A percentile compares a stretch with the other conserved stretches of the same genome.
phyloP scores from a whole-genome alignment of 2,888 invertebrate genomes.

The Orchesellides sinensis region DNA sequence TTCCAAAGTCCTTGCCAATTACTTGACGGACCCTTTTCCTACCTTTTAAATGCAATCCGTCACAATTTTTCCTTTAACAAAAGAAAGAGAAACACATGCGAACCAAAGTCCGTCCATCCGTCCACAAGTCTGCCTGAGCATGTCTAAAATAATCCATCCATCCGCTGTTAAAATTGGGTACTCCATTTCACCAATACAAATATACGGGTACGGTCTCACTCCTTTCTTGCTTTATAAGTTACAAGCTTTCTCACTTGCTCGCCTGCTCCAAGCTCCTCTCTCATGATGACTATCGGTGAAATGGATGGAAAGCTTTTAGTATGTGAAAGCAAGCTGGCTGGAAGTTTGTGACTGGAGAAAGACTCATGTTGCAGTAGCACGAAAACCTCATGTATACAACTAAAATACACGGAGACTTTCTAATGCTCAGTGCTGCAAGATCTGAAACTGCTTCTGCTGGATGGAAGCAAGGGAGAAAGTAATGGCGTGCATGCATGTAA shows the following conservation, averaged over 20 bases:
- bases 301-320: conserved; percentile 63
- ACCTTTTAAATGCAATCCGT: conserved; percentile 54
- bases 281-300: conserved; percentile 60
- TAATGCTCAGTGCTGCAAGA: conserved; percentile 43
- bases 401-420: conserved; percentile 42
- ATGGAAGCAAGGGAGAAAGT: conserved; percentile 42
- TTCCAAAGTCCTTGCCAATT: conserved; percentile 56
- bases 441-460: conserved; percentile 40
- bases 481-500: conserved; percentile 53
- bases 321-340: conserved; percentile 60
- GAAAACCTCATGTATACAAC: conserved; percentile 57
- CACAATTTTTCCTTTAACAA: conserved; percentile 38
- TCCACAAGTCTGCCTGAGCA: conserved; percentile 16
- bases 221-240: conserved; percentile 5
- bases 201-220: background rate
- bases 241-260: conserved; percentile 7
- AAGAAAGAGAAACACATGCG: conserved; percentile 35
- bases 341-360: conserved; percentile 53
- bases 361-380: conserved; percentile 59
- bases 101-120: conserved; percentile 18
- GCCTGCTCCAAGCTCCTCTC: conserved; percentile 35
- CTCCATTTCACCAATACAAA: background rate
- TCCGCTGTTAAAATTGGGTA: background rate
- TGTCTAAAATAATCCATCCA: background rate
- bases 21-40: conserved; percentile 32